Base-by-base conservation (phyloP, 92 coral and sea anemone genomes). In the Metridium senile region DNA sequence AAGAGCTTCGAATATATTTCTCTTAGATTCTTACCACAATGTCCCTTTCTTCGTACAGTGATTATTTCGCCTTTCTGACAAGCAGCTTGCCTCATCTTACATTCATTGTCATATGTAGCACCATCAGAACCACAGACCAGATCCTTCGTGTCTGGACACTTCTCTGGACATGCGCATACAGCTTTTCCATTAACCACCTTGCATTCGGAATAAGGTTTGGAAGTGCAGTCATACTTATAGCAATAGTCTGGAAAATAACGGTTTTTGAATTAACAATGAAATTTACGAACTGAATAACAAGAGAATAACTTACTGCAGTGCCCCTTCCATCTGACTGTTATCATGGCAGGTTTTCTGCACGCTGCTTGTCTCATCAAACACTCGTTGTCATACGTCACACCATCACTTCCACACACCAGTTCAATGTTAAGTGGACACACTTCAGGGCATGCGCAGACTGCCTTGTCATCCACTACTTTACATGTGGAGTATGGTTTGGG, bases 371-470 rank as follows among this genome's bases (percentile, higher is more conserved):
- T 63, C 69, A 63, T 63, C 23, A 28, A 31, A 63, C 69, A 63
- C 45, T 63, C 69, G 43, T 63, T 63, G 23, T 63, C 31, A 28
- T 63, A 63, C 69, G 69, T 63, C 39, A 63, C 45, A 27, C 58
- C 58, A 70, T 91, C 86, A 29, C 88, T 33, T 71, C 97, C 97
- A 76, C 97, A 91, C 47, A 91, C 93, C 30, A 74, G 86, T 8
- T 78, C 73, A 23, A 85, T 68, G 29, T 71, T 68, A 45, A 80
- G 17, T 9, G 89, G 84, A 68, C 99, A 95, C 45, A 66, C 46
- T 70, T 33, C 66, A 0, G 93, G 95, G 80, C 99, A 95, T 63
- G 81, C 86, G 75, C 99, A 95, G 16, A 68, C 86, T 62, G 92
- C 86, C 57, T 88, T 92, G 75, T 90, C 92, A 66, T 89, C 85